These are phyloP conservation scores for Mylabris sibirica DNA, from an alignment of 2,888 invertebrate genomes.

Conservation along the genomic window DNA sequence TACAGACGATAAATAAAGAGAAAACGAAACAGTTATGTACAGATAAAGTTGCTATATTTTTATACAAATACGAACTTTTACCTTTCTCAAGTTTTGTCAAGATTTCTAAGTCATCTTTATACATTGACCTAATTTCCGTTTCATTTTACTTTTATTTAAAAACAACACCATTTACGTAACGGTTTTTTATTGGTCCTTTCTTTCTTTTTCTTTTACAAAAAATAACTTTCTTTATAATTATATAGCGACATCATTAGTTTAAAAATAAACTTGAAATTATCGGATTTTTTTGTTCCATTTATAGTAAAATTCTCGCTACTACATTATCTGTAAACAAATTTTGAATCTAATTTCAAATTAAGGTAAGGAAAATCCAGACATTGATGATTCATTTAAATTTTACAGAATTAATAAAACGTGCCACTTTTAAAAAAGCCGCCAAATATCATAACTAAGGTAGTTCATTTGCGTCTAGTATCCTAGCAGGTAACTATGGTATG, in stretches of 20 bases:
- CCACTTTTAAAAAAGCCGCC: too few species aligned
- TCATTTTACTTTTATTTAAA: slow-evolving; percentile 25
- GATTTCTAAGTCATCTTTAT: slow-evolving; percentile 31
- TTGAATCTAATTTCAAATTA: too few species aligned
- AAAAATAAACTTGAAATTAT: neutral
- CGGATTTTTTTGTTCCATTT: neutral
- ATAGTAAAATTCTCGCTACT: too few species aligned
- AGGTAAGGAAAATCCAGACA: too few species aligned
- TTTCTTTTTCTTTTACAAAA: neutral
- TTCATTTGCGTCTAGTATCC: too few species aligned
- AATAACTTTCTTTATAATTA: neutral
- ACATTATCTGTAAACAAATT: too few species aligned
- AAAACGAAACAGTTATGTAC: neutral
- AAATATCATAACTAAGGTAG: too few species aligned
- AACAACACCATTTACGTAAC: slow-evolving; percentile 21
- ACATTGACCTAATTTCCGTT: slow-evolving; percentile 29
- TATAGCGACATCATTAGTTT: neutral
- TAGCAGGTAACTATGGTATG: too few species aligned
- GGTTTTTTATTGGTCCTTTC: neutral
- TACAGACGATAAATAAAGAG: too few species aligned
- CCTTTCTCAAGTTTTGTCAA: neutral
- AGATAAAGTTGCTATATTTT: slow-evolving; percentile 28
- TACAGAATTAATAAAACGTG: too few species aligned
- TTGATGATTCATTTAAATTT: too few species aligned
- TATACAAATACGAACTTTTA: slow-evolving; percentile 34